These are phyloP conservation scores for Archips xylosteana DNA, from an alignment of 2,888 invertebrate species.

Conservation along the genomic window DNA sequence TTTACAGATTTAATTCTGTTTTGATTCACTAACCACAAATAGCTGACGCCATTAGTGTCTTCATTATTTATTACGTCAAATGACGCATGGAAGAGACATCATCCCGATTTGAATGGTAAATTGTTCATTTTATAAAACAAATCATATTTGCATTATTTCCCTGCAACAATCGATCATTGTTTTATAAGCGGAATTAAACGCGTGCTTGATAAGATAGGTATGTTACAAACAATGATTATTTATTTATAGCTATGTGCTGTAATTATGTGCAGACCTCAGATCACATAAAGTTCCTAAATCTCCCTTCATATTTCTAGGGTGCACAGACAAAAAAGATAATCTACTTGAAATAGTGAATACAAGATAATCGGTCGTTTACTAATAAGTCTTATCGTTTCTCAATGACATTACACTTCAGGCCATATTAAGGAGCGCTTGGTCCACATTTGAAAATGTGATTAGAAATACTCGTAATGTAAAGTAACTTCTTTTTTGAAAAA, in stretches of 20 bases:
- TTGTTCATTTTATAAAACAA: not conserved
- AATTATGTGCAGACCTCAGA: not conserved
- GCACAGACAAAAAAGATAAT: not conserved
- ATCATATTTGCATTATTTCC: not conserved
- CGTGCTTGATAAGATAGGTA: constrained; percentile 7
- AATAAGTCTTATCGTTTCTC: not conserved
- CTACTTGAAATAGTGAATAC: not conserved
- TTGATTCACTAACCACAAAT: not conserved
- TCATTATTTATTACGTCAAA: not conserved
- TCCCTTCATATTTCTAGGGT: too few relatives aligned
- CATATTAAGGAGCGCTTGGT: not conserved
- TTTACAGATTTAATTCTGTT: not conserved
- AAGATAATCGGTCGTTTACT: too few relatives aligned
- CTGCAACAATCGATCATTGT: constrained; percentile 9
- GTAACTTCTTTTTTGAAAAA: too few relatives aligned
- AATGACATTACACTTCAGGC: not conserved
- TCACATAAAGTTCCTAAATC: too few relatives aligned
- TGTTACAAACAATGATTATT: not conserved
- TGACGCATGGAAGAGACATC: not conserved
- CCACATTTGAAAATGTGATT: not conserved
- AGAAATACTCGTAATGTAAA: too few relatives aligned
- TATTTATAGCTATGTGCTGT: not conserved
- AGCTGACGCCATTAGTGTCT: not conserved
- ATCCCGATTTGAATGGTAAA: not conserved
- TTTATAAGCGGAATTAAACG: constrained; percentile 5